Percentiles rank a stretch among this genome's conserved stretches.
Evolutionary conservation across 2,888 invertebrate genomes (phyloP).

Genomic region (Zeuzera pyrina): DNA sequence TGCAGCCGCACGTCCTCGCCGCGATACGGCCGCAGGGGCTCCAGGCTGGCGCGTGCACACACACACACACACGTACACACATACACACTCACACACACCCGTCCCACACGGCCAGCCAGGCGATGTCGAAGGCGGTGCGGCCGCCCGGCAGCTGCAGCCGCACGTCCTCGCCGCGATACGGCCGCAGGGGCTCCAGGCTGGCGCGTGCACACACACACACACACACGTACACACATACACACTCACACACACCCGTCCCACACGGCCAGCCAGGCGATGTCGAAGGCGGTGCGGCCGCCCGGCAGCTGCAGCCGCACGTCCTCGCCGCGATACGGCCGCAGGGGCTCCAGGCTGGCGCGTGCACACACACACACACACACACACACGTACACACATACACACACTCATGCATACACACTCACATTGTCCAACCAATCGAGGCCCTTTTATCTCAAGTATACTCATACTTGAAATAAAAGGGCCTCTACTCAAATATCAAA

Average conservation of each 20-base stretch:
- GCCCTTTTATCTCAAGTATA: no score
- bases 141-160: conserved; percentile 85
- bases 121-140: conserved; percentile 83
- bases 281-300: conserved; percentile 86
- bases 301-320: conserved; percentile 84
- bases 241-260: conserved; percentile 78
- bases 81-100: conserved; percentile 65
- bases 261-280: conserved; percentile 88
- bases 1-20: conserved; percentile 82
- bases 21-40: conserved; percentile 81
- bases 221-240: no score
- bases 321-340: conserved; percentile 80
- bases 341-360: conserved; percentile 86
- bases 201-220: no score
- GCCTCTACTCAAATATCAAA: no score
- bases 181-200: conserved; percentile 85
- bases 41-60: no score
- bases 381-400: no score
- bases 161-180: conserved; percentile 82
- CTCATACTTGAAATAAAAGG: no score
- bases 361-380: no score
- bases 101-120: conserved; percentile 90
- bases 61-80: no score
- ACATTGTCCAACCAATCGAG: no score
- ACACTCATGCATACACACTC: no score